These are phyloP conservation scores for Erpobdella octoculata DNA, from an alignment of 2,888 invertebrate genomes.

Conservation along the genomic window DNA sequence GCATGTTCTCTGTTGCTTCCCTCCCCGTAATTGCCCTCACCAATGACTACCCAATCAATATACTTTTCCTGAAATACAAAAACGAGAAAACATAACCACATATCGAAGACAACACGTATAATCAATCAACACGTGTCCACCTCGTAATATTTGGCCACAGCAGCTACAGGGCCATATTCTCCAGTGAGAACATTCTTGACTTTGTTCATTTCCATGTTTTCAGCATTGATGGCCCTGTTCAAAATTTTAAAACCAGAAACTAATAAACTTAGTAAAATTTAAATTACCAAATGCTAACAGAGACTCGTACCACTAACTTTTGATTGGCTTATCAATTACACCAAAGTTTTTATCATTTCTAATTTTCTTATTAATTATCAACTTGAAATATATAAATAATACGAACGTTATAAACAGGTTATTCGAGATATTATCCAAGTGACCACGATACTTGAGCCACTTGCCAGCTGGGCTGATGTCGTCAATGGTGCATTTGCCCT, in stretches of 20 bases:
- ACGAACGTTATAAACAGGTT: constrained; percentile 93
- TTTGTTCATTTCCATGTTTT: constrained; percentile 65
- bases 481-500: constrained; percentile 99
- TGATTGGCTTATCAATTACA: no score
- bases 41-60: constrained; percentile 74
- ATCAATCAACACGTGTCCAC: no score
- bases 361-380: no score
- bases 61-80: constrained; percentile 56
- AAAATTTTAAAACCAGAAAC: no score
- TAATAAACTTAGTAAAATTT: no score
- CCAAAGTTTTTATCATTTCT: no score
- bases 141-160: constrained; percentile 89
- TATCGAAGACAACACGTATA: no score
- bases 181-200: constrained; percentile 80
- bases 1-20: constrained; percentile 80
- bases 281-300: no score
- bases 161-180: constrained; percentile 82
- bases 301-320: no score
- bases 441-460: constrained; percentile 97
- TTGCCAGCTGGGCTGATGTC: constrained; percentile 99
- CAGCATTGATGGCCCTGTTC: constrained; percentile 57
- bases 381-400: no score
- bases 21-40: constrained; percentile 65
- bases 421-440: constrained; percentile 98
- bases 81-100: no score